These are phyloP conservation scores for Anas flavirostris DNA, from an alignment of 2,797 vertebrate genomes.

Conservation along the genomic window DNA sequence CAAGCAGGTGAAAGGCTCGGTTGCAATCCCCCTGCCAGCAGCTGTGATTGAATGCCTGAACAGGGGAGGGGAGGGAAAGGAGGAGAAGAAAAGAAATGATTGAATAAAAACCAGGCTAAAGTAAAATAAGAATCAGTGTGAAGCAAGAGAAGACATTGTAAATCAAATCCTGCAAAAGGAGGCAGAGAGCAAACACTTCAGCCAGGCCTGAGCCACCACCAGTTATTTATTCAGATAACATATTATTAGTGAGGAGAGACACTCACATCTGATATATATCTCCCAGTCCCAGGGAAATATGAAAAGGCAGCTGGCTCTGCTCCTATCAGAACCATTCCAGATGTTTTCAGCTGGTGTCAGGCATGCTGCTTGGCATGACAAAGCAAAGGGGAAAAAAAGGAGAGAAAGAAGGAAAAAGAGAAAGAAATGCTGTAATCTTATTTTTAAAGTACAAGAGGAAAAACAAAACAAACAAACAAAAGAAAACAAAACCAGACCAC, in stretches of 20 bases:
- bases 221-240: constrained; percentile 74
- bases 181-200: constrained; percentile 49
- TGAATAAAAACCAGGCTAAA: constrained; percentile 5
- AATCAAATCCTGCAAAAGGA: constrained; percentile 63
- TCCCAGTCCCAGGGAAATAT: constrained; percentile 28
- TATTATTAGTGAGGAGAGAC: constrained; percentile 61
- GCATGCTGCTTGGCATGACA: constrained; percentile 37
- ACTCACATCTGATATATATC: constrained; percentile 56
- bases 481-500: background rate
- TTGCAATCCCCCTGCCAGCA: background rate
- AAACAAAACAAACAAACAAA: background rate
- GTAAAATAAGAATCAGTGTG: constrained; percentile 62
- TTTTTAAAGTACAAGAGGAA: constrained; percentile 32
- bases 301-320: constrained; percentile 62
- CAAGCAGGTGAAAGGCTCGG: background rate
- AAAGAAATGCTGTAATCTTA: constrained; percentile 18
- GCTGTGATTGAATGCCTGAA: constrained; percentile 47
- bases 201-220: constrained; percentile 46
- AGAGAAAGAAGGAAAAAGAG: background rate
- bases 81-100: constrained; percentile 38
- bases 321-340: constrained; percentile 68
- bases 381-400: background rate
- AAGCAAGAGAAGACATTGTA: constrained; percentile 50
- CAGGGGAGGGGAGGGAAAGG: background rate
- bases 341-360: constrained; percentile 66